Percentiles rank a stretch among this genome's conserved stretches.
These are phyloP conservation scores for Pterois miles DNA, from an alignment of 2,797 vertebrate species.

Conservation along the genomic window DNA sequence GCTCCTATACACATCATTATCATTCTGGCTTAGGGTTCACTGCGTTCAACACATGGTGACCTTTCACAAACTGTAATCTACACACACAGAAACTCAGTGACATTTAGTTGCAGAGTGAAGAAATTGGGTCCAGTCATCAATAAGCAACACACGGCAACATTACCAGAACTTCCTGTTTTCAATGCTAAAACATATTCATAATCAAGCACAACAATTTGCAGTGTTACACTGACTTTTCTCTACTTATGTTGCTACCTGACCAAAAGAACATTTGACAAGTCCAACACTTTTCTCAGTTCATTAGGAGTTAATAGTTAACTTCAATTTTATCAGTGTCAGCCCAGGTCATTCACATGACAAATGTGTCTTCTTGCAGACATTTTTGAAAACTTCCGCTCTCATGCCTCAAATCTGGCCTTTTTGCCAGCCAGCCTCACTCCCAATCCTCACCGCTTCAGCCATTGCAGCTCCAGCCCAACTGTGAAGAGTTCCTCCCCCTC, in stretches of 20 bases:
- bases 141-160: not conserved
- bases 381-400: not conserved
- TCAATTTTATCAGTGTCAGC: slow-evolving; percentile 49
- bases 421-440: slow-evolving; percentile 15
- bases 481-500: not conserved
- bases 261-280: slow-evolving; percentile 12
- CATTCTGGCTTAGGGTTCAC: not conserved
- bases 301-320: slow-evolving; percentile 70
- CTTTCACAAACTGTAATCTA: not conserved
- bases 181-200: not conserved
- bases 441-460: not conserved
- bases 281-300: slow-evolving; percentile 37
- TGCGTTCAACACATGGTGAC: not conserved
- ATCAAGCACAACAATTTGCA: not conserved
- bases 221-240: not conserved
- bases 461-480: not conserved
- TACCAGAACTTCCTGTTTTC: not conserved
- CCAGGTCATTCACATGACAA: slow-evolving; percentile 17
- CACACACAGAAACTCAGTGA: not conserved
- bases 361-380: slow-evolving; percentile 1
- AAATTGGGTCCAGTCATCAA: not conserved
- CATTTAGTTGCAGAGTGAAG: not conserved
- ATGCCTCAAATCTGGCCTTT: slow-evolving; percentile 24
- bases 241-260: not conserved
- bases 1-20: not conserved